A percentile compares a stretch with the other conserved stretches of the same genome.
These are phyloP conservation scores for Bombus affinis DNA, from an alignment of 1,140 invertebrate genomes.

Conservation along the genomic window DNA sequence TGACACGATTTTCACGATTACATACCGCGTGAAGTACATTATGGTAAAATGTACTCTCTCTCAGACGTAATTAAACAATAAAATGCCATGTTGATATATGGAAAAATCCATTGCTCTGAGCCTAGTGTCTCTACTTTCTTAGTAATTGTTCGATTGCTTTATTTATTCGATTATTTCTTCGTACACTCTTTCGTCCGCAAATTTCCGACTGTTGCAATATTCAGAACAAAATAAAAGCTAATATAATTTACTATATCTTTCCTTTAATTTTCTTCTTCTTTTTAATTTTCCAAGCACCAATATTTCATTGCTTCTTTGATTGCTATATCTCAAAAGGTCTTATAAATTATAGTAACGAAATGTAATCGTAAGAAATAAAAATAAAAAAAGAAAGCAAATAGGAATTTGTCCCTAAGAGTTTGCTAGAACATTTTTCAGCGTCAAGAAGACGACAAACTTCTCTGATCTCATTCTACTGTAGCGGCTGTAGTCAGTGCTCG, in stretches of 20 bases:
- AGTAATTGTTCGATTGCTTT: background rate
- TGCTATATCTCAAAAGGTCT: background rate
- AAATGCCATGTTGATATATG: background rate
- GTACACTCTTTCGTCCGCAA: too few relatives aligned
- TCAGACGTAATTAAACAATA: background rate
- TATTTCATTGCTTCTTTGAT: background rate
- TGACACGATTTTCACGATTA: conserved; percentile 36
- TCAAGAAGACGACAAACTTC: background rate
- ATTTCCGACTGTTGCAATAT: too few relatives aligned
- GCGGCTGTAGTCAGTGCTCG: background rate
- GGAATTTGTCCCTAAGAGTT: background rate
- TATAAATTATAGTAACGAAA: background rate
- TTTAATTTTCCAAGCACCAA: background rate
- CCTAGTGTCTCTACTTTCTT: background rate
- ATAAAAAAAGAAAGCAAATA: background rate
- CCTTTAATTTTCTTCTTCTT: background rate
- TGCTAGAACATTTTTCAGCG: background rate
- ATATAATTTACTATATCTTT: background rate
- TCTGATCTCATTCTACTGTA: background rate
- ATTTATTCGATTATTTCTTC: background rate
- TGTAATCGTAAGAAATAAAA: background rate
- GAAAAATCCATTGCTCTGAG: too few relatives aligned
- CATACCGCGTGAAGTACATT: background rate
- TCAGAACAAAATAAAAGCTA: background rate
- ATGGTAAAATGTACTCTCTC: conserved; percentile 19